phyloP scores from a whole-genome alignment of 30 jellyfish, hydroid and myxozoan species.

The Pelagia noctiluca region DNA sequence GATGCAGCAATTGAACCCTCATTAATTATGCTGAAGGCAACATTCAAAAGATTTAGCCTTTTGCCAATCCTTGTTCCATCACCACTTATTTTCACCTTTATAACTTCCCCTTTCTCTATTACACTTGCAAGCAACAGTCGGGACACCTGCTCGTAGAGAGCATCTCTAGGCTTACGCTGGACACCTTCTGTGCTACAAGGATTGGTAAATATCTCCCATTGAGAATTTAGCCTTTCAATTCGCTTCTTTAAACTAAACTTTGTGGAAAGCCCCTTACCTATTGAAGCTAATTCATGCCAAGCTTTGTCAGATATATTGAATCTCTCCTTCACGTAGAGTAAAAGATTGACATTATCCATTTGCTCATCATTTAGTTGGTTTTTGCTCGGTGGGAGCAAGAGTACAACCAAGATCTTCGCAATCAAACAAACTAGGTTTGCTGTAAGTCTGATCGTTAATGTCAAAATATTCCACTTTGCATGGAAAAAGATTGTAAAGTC shows the following conservation, averaged over 20 bases:
- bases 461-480: not conserved
- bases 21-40: not conserved
- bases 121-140: constrained; percentile 4
- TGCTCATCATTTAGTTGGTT: constrained; percentile 3
- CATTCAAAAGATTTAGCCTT: constrained; percentile 32
- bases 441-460: not conserved
- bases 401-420: constrained; percentile 2
- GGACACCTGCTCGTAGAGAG: constrained; percentile 10
- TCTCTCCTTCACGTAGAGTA: constrained; percentile 1
- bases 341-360: not conserved
- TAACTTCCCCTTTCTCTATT: constrained; percentile 1
- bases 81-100: constrained; percentile 13
- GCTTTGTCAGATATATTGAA: not conserved
- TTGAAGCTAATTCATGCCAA: constrained; percentile 1
- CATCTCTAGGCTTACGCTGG: not conserved
- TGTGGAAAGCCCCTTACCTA: not conserved
- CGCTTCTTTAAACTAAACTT: not conserved
- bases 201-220: not conserved
- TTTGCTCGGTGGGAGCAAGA: not conserved
- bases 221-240: not conserved
- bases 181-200: constrained; percentile 12
- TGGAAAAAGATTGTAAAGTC: not conserved
- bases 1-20: constrained; percentile 16
- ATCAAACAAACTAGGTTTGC: not conserved
- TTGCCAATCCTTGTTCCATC: constrained; percentile 51